These are phyloP conservation scores for Anolis apletophallus DNA, from an alignment of 2,797 vertebrate genomes.

Conservation along the genomic window DNA sequence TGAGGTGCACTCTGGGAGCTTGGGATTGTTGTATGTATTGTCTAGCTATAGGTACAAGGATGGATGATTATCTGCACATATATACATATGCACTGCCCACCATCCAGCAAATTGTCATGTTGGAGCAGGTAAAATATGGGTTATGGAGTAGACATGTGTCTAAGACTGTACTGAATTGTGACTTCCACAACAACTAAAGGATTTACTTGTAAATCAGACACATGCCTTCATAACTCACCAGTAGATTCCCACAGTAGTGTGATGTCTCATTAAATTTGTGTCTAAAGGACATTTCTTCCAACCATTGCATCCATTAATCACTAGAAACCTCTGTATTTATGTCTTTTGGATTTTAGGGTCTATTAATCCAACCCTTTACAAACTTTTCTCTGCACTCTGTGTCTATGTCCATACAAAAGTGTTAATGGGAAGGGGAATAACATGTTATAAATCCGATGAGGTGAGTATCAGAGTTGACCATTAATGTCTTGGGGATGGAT, in stretches of 20 bases:
- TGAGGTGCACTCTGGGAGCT: too few relatives aligned
- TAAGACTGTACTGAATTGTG: too few relatives aligned
- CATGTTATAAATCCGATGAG: background rate
- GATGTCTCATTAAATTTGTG: background rate
- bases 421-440: background rate
- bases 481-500: background rate
- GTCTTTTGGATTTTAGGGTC: background rate
- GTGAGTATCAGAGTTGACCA: background rate
- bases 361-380: background rate
- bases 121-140: too few relatives aligned
- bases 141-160: too few relatives aligned
- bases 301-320: background rate
- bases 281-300: background rate
- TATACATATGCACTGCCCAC: too few relatives aligned
- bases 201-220: too few relatives aligned
- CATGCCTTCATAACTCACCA: too few relatives aligned
- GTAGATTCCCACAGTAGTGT: background rate
- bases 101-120: too few relatives aligned
- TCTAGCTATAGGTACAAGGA: too few relatives aligned
- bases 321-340: background rate
- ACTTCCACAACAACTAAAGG: too few relatives aligned
- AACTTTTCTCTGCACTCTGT: background rate
- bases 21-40: too few relatives aligned
- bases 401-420: background rate
- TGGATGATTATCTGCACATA: too few relatives aligned